Base-by-base conservation (phyloP, 2,113 vertebrate species). In the Emydura subglobosa region DNA sequence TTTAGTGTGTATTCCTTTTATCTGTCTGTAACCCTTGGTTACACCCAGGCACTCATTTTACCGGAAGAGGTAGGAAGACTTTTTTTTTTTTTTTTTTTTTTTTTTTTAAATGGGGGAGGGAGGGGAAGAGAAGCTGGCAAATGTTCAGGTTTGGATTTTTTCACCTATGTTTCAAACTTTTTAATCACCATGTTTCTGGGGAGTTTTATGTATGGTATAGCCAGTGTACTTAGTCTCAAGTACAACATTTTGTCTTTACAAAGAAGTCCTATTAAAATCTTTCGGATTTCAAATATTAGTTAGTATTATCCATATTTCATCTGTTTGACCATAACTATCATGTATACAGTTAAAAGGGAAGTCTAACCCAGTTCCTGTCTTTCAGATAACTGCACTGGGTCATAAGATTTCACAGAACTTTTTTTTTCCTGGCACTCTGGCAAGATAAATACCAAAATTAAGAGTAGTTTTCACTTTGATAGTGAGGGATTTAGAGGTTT, bases 291-390 rank as follows among this genome's bases (percentile, higher is more conserved):
- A 47, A 47, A 47, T 47, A 47, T 47, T 47, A 6, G 47, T 47
- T 47, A 6, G 47, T 47, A 47, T 47, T 5, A 47, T 47, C 47
- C 47, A 47, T 47, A 47, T 47, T 47, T 47, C 47, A 47, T 47
- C 47, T 47, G 47, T 47, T 47, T 47, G 47, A 47, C 47, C 47
- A 47, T 47, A 47, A 47, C 47, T 74, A 61, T 80, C 86, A 1
- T 10, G 82, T 76, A 93, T 79, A 79, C 85, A 50, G 81, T 31
- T 65, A 7, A n/a, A 92, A 79, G 74, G 78, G 83, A 96, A 92
- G 11, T 19, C 74, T 54, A 76, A 47, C 29, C 87, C 61, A 44
- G 89, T 87, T 81, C 42, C 4, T 82, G 86, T 21, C 83, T 91
- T 87, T 29, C 72, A 19, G 72, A 83, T 89, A 87, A 87, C 55